Percentiles rank a stretch among this genome's conserved stretches.
Evolutionary conservation across 2,113 vertebrate genomes (phyloP).

Genomic region (Nothobranchius kuhntae): DNA sequence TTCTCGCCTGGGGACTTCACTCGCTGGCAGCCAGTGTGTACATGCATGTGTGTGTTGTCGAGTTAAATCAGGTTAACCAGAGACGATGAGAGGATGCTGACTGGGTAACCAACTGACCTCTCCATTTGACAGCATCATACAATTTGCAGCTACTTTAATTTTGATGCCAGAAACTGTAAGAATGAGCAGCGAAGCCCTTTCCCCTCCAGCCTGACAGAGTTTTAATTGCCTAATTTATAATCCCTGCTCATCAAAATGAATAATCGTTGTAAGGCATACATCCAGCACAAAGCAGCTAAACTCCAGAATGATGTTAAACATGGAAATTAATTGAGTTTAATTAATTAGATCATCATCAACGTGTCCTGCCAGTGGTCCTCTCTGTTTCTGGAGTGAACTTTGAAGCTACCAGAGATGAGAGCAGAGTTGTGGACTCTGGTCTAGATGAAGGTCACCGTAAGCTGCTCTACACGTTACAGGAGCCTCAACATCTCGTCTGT

Average conservation of each 20-base stretch:
- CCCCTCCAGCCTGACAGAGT: constrained; percentile 64
- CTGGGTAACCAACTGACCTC: constrained; percentile 40
- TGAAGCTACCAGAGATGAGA: constrained; percentile 33
- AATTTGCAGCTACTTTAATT: constrained; percentile 28
- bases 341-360: constrained; percentile 60
- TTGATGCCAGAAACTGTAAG: constrained; percentile 26
- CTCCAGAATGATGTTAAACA: constrained; percentile 70
- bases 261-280: constrained; percentile 68
- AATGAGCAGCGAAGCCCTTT: constrained; percentile 47
- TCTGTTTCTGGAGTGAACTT: constrained; percentile 38
- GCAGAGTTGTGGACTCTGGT: constrained; percentile 37
- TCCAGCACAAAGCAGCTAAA: constrained; percentile 70
- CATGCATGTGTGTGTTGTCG: constrained; percentile 13
- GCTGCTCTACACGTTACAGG: constrained; percentile 48
- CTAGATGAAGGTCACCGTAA: constrained; percentile 26
- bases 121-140: constrained; percentile 41
- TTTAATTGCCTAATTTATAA: constrained; percentile 82
- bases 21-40: constrained; percentile 47
- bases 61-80: constrained; percentile 70
- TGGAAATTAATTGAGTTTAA: constrained; percentile 73
- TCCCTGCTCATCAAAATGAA: constrained; percentile 74
- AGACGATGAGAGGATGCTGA: constrained; percentile 50
- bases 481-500: constrained; percentile 28
- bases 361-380: constrained; percentile 22
- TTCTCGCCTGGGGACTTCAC: constrained; percentile 67